Base-by-base conservation (phyloP, 2,113 vertebrate genomes). In the Theropithecus gelada region DNA sequence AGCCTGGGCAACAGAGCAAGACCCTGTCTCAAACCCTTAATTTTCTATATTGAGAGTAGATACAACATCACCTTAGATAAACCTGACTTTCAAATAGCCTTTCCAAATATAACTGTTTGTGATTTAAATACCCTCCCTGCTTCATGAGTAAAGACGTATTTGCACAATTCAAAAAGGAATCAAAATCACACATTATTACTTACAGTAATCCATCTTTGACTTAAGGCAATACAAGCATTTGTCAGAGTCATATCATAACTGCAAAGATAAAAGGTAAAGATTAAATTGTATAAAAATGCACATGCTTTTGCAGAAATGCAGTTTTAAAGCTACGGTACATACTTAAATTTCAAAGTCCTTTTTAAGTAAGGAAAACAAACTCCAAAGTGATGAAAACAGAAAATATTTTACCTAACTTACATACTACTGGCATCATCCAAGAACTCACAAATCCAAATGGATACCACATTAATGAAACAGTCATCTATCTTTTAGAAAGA, bases 161-260 rank as follows among this genome's bases (percentile, higher is more conserved):
- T 20, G 30, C 9, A 76, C 18, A 92, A 55, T 50, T 92, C 30
- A 70, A 35, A 91, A 76, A 90, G 9, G 18, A 94, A 38, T 18
- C 0, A 84, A 92, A 59, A 32, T 35, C 76, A 3, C 38, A n/a
- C 18, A 13, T 45, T n/a, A 40, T 61, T 98, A 99, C 99, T 99
- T 92, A 99, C 99, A 97, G 99, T 97, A 43, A 98, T 98, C 99
- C 99, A 99, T 97, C 97, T 99, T 97, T 99, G 99, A 97, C 99
- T 98, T 96, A 99, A 99, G 91, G 99, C 96, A 95, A 99, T 98
- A 30, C 99, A 99, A 94, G 99, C 98, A 57, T 99, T 99, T 5
- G 99, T 99, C 89, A 99, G 96, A 3, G 99, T 99, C 97, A 98
- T 99, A 95, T 99, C 99, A 32, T 99, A 99, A 96, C 99, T 99